phyloP scores from a whole-genome alignment of 2,888 invertebrate species.

The Macrophya alboannulata region DNA sequence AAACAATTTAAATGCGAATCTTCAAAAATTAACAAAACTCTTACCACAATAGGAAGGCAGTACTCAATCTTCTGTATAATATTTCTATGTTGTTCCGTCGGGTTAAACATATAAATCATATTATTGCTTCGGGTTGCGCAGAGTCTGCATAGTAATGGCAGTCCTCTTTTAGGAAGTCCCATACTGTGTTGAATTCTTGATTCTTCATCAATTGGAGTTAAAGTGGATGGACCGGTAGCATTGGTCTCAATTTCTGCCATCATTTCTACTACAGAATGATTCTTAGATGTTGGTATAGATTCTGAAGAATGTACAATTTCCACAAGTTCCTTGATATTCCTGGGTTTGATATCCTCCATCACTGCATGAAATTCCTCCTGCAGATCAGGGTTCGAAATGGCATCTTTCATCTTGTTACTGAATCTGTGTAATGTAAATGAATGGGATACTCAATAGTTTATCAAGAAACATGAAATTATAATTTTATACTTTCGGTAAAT shows the following conservation, averaged over 20 bases:
- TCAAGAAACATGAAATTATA: background rate
- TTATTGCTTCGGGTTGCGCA: background rate
- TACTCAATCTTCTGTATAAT: conserved; percentile 2
- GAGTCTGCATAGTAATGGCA: background rate
- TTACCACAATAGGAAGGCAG: background rate
- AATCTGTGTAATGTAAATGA: background rate
- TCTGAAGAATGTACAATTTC: background rate
- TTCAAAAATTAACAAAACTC: background rate
- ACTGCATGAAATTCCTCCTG: background rate
- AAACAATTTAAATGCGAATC: background rate
- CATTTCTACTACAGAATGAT: background rate
- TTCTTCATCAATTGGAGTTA: background rate
- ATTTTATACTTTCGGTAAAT: background rate
- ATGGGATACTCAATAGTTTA: background rate
- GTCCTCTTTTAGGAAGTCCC: background rate
- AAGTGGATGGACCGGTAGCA: background rate
- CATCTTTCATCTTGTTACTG: background rate
- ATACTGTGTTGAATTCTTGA: background rate
- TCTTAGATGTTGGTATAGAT: background rate
- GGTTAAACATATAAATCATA: background rate
- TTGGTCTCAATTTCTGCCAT: background rate
- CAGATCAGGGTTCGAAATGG: background rate
- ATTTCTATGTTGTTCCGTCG: background rate
- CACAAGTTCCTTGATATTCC: background rate
- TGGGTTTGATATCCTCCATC: background rate